Base-by-base conservation (phyloP, 92 coral and sea anemone genomes). In the Epizoanthus illoricatus region DNA sequence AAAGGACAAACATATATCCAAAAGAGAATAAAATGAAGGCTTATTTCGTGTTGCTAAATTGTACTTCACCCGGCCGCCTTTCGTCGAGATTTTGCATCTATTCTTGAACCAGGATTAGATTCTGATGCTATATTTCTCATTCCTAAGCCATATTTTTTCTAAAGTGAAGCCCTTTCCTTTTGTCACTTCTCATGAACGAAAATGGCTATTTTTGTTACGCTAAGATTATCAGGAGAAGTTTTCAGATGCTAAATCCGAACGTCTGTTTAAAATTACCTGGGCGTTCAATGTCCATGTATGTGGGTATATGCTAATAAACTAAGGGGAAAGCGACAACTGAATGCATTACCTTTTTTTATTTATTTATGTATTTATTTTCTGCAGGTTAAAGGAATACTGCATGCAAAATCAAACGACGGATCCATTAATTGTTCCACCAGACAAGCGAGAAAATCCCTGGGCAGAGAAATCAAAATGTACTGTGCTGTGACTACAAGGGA, bases 391-490 rank as follows among this genome's bases (percentile, higher is more conserved):
- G 69, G 94, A 89, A 59, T 96, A 96, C 81, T 96, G 99, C 73
- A 89, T 90, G 74, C 95, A 93, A 85, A 96, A 94, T 73, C 87
- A 91, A 74, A 91, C 87, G 62, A 84, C 89, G 12, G 99, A 97
- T 63, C 99, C 99, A 15, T 90, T 97, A 47, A 97, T 97, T 33
- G 90, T 90, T n/a, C 99, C 99, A 0, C 98, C 97, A 18, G 99
- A 97, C 87, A 97, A 94, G 85, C 89, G 93, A 78, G 99, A 97
- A 80, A 97, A 97, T 65, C 99, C 99, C 0, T 97, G 97, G 89
- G 99, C 99, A 18, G 99, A 97, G 74, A 97, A 97, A 85, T 92
- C 93, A 64, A 97, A 94, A 74, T 97, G 99, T 52, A 86, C 94
- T 15, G 85, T 97, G 42, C 92, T 97, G 83, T 97, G 90, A 86